Conservation (phyloP, 2,888 invertebrate genomes). For the Eupithecia insigniata region DNA sequence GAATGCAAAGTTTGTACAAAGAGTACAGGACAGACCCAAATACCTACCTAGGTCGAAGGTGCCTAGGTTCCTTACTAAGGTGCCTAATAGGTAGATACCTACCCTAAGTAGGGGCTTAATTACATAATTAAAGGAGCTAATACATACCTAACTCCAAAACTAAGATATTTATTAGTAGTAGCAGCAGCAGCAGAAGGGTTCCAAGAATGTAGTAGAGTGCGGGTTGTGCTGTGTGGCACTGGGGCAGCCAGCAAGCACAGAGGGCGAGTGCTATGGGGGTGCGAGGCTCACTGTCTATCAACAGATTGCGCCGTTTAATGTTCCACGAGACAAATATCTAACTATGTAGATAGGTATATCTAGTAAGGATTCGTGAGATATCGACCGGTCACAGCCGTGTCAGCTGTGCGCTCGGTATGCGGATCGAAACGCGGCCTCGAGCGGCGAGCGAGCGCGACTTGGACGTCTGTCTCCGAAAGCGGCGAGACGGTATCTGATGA, state of each 20-base stretch:
- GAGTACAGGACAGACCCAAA: no score
- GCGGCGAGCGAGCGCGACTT: conserved; percentile 14
- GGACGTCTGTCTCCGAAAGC: conserved; percentile 46
- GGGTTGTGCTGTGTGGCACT: neutral
- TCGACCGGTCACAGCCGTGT: conserved; percentile 61
- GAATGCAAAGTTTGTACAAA: no score
- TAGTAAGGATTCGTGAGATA: conserved; percentile 30
- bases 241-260: no score
- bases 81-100: neutral
- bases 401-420: neutral
- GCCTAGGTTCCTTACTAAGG: no score
- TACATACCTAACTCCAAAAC: no score
- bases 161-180: no score
- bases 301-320: neutral
- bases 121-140: no score
- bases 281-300: neutral
- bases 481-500: conserved; percentile 46
- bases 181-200: no score
- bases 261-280: neutral
- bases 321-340: neutral
- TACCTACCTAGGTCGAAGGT: no score
- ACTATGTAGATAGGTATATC: neutral
- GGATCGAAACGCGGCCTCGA: conserved; percentile 24
- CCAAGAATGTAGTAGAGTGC: neutral
- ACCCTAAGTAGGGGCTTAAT: no score